Percentiles rank a stretch among this genome's conserved stretches.
Evolutionary conservation across 1,140 invertebrate species (phyloP).

Genomic region (Drosophila pallidifrons): DNA sequence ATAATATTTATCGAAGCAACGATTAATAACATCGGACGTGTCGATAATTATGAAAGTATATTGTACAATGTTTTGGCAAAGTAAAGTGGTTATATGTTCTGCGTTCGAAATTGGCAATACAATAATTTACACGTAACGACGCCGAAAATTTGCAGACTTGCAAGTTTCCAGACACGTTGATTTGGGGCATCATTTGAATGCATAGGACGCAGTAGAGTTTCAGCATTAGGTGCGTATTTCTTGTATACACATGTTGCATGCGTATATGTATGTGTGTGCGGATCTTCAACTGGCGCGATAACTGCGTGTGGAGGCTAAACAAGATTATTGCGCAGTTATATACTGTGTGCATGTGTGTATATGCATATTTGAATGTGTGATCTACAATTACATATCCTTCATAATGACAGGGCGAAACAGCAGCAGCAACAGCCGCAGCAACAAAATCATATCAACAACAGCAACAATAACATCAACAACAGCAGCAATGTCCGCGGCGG

Average conservation of each 20-base stretch:
- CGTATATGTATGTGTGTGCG: not conserved
- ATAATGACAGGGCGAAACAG: conserved; percentile 14
- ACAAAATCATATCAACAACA: not conserved
- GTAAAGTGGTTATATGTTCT: conserved; percentile 21
- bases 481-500: conserved; percentile 47
- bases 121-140: conserved; percentile 5
- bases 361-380: not conserved
- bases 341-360: conserved; percentile 1
- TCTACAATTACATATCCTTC: conserved; percentile 29
- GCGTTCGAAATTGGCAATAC: conserved; percentile 35
- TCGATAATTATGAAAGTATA: conserved; percentile 16
- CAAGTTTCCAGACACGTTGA: not conserved
- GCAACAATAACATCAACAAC: conserved; percentile 21
- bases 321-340: conserved; percentile 41
- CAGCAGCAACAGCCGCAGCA: not conserved
- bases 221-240: conserved; percentile 1
- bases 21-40: conserved; percentile 14
- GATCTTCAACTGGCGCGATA: conserved; percentile 27
- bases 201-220: too few relatives aligned
- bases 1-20: not conserved
- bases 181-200: conserved; percentile 8
- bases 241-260: not conserved
- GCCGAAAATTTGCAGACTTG: too few relatives aligned
- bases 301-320: conserved; percentile 5
- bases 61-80: conserved; percentile 42